Base-by-base conservation (phyloP, 2,113 vertebrate genomes). In the Ascaphus truei region DNA sequence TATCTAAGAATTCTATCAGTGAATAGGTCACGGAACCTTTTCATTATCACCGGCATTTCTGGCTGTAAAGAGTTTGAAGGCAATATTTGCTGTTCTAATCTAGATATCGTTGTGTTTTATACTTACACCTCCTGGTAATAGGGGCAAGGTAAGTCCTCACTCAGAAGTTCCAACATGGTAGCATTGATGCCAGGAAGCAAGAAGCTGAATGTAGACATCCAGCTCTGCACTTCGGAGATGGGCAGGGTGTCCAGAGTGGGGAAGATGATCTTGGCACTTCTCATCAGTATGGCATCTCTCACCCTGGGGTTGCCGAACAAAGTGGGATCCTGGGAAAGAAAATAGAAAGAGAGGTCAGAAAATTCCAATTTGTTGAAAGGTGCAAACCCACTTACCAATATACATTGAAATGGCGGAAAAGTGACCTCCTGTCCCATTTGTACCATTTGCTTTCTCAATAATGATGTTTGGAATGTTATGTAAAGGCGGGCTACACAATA, bases 71-170 rank as follows among this genome's bases (percentile, higher is more conserved):
- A n/a, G n/a, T n/a, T n/a, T n/a, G n/a, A n/a, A n/a, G n/a, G n/a
- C n/a, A n/a, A n/a, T n/a, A n/a, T n/a, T n/a, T n/a, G n/a, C n/a
- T n/a, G n/a, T n/a, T n/a, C n/a, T n/a, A n/a, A n/a, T n/a, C n/a
- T n/a, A n/a, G n/a, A n/a, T n/a, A n/a, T n/a, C n/a, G n/a, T 26
- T 15, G 48, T 26, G 23, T 15, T 29, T 7, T 12, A 22, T 51
- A 72, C 76, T 76, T 66, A 73, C 75, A 78, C 0, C 4, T 23
- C 7, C 18, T 74, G 73, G 55, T 51, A 75, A 52, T 56, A 15
- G 0, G 29, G 52, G 20, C 76, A 73, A 0, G 36, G 23, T 11
- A 34, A 25, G 9, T 10, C 13, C 7, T 22, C 2, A 6, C 72
- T 61, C 11, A 82, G 23, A 51, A 65, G 12, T 7, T 76, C 62